A percentile compares a stretch with the other conserved stretches of the same genome.
Evolutionary conservation across 2,113 vertebrate genomes (phyloP).

Genomic region (Nansenia antarctica): DNA sequence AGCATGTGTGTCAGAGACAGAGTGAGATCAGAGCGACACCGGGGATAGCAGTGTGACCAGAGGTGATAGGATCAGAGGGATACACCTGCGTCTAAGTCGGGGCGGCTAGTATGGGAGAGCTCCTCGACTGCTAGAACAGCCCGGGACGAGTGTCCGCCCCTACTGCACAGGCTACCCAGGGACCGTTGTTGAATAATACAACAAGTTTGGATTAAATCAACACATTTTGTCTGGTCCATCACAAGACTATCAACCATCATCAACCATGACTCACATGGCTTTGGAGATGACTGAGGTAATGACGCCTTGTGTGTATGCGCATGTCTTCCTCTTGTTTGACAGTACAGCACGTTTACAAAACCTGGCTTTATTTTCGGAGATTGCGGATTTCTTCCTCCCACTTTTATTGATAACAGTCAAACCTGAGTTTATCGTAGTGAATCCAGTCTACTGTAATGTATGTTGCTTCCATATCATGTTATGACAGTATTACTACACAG

Average conservation of each 20-base stretch:
- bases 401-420: too few species aligned
- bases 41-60: not conserved
- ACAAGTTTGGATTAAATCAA: conserved; percentile 41
- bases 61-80: conserved; percentile 9
- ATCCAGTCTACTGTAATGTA: too few species aligned
- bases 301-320: not conserved
- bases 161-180: conserved; percentile 8
- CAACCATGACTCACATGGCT: conserved; percentile 59
- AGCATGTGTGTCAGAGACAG: conserved; percentile 14
- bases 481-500: too few species aligned
- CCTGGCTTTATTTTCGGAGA: not conserved
- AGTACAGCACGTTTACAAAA: not conserved
- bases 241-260: conserved; percentile 17
- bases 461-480: too few species aligned
- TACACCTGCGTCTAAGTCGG: conserved; percentile 6
- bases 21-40: conserved; percentile 2
- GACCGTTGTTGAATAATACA: conserved; percentile 14
- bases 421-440: too few species aligned
- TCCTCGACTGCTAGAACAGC: conserved; percentile 6
- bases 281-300: conserved; percentile 65
- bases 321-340: not conserved
- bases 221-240: conserved; percentile 28
- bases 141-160: not conserved
- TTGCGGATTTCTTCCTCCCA: too few species aligned
- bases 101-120: conserved; percentile 32